Evolutionary conservation across 1,140 invertebrate species (phyloP).

Genomic region (Nebria ingens): DNA sequence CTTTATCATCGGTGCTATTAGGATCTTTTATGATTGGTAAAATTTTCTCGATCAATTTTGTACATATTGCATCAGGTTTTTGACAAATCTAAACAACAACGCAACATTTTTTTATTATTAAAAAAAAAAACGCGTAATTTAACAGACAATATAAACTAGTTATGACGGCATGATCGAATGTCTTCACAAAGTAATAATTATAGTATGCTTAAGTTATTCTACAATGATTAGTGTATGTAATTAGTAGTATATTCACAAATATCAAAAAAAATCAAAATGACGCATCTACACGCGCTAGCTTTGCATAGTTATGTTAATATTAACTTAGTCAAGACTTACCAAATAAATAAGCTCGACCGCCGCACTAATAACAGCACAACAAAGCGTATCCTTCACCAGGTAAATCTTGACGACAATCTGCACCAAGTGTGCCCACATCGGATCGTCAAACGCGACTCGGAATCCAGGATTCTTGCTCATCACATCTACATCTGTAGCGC

Average conservation of each 20-base stretch:
- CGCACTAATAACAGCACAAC: background rate
- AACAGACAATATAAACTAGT: too few species aligned
- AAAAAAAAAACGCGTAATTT: too few species aligned
- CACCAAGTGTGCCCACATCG: background rate
- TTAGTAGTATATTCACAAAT: too few species aligned
- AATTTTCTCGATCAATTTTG: background rate
- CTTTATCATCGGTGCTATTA: background rate
- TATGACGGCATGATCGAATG: too few species aligned
- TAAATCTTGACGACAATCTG: background rate
- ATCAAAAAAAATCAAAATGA: too few species aligned
- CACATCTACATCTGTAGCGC: background rate
- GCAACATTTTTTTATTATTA: too few species aligned
- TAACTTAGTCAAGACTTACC: too few species aligned
- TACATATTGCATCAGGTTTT: background rate
- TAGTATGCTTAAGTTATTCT: too few species aligned
- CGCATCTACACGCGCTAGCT: too few species aligned
- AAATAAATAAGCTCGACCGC: background rate
- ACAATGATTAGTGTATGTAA: too few species aligned
- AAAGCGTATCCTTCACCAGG: background rate
- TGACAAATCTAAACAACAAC: constrained; percentile 1
- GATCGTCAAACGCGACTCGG: background rate
- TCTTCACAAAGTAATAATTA: too few species aligned
- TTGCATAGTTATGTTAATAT: too few species aligned
- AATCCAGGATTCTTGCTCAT: background rate
- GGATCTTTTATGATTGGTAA: background rate